Conservation (phyloP, 1,140 invertebrate species). For the Eriosoma lanigerum region DNA sequence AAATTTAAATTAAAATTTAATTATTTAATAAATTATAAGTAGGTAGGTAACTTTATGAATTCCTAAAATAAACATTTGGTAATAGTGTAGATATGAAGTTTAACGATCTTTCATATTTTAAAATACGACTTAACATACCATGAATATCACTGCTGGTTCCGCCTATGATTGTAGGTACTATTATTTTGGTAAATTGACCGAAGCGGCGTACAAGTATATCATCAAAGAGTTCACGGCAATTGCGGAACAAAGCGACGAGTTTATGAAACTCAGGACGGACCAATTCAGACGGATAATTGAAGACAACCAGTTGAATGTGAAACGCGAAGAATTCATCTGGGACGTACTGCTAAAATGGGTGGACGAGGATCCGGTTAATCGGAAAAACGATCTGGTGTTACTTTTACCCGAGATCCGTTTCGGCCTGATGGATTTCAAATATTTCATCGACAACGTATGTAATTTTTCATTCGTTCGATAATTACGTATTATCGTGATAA, state of each 20-base stretch:
- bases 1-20: too few relatives aligned
- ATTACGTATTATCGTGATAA: too few relatives aligned
- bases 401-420: slow-evolving; percentile 79
- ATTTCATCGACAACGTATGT: slow-evolving; percentile 72
- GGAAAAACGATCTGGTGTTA: slow-evolving; percentile 68
- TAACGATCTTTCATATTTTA: too few relatives aligned
- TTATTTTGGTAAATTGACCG: slow-evolving; percentile 67
- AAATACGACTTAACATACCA: too few relatives aligned
- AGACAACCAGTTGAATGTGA: slow-evolving; percentile 68
- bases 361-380: slow-evolving; percentile 64
- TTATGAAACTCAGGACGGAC: slow-evolving; percentile 69
- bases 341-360: slow-evolving; percentile 68
- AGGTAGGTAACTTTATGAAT: too few relatives aligned
- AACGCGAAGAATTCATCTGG: slow-evolving; percentile 70
- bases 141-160: too few relatives aligned
- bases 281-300: slow-evolving; percentile 72
- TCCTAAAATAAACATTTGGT: too few relatives aligned
- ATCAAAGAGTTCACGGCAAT: slow-evolving; percentile 70
- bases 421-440: slow-evolving; percentile 81
- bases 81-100: too few relatives aligned
- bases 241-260: slow-evolving; percentile 69
- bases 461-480: slow-evolving; percentile 27
- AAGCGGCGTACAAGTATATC: slow-evolving; percentile 69
- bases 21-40: too few relatives aligned
- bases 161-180: too few relatives aligned